Percentiles rank a stretch among this genome's conserved stretches.
Evolutionary conservation across 1,140 invertebrate genomes (phyloP).

Genomic region (Neodiprion virginianus): DNA sequence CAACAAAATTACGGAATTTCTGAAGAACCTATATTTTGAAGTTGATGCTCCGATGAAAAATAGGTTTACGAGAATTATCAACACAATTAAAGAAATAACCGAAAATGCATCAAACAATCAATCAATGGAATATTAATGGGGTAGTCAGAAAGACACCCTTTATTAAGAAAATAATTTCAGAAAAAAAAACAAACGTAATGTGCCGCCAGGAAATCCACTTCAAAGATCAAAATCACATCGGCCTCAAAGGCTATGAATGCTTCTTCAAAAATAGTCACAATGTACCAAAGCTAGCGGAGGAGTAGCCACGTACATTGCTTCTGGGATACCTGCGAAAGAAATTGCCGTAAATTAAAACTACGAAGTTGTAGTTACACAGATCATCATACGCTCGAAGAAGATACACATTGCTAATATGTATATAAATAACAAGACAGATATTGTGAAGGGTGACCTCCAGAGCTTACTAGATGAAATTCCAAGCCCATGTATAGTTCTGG

Average conservation of each 20-base stretch:
- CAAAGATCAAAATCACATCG: conserved; percentile 22
- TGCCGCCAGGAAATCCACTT: conserved; percentile 46
- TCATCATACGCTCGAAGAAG: conserved; percentile 22
- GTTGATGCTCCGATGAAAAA: too few species aligned
- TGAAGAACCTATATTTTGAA: too few species aligned
- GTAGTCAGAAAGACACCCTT: conserved; percentile 17
- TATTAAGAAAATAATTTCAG: conserved; percentile 21
- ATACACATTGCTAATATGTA: conserved; percentile 42
- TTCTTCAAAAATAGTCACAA: not conserved
- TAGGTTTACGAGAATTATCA: too few species aligned
- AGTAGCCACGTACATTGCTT: conserved; percentile 37
- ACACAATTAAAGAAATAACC: too few species aligned
- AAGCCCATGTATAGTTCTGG: conserved; percentile 39
- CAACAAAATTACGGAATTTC: too few species aligned
- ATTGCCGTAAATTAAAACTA: conserved; percentile 36
- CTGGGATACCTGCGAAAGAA: conserved; percentile 29
- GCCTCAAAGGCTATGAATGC: conserved; percentile 27
- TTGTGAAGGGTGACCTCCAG: conserved; percentile 30
- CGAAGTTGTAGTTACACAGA: conserved; percentile 37
- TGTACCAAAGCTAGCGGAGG: conserved; percentile 34
- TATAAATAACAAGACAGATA: conserved; percentile 34
- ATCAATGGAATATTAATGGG: conserved; percentile 33
- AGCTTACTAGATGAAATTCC: conserved; percentile 41
- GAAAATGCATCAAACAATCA: conserved; percentile 13
- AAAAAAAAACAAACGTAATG: conserved; percentile 28